phyloP scores from a whole-genome alignment of 2,113 vertebrate species.

The Melospiza melodia region DNA sequence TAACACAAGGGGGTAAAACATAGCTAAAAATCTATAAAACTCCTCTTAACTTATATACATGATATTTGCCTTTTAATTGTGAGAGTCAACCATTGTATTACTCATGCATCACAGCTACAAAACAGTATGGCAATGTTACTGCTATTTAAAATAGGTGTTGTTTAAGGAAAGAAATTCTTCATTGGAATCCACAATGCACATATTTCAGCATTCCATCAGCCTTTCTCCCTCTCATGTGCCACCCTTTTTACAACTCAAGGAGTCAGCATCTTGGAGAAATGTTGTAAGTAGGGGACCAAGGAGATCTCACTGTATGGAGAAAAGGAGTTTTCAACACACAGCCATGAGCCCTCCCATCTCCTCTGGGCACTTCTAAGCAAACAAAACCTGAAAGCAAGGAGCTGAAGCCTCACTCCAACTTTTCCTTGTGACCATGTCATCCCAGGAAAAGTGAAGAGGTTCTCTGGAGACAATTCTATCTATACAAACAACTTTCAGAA shows the following conservation, averaged over 20 bases:
- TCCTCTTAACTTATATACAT: neutral
- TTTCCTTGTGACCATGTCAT: neutral
- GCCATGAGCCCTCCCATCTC: neutral
- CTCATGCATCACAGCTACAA: neutral
- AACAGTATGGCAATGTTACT: neutral
- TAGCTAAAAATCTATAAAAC: neutral
- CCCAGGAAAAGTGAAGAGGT: neutral
- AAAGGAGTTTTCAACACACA: neutral
- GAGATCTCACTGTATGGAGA: accelerated
- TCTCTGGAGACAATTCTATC: neutral
- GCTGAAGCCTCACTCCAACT: neutral
- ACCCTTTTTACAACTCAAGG: neutral
- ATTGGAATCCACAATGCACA: accelerated
- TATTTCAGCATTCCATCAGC: neutral
- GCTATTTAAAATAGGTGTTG: neutral
- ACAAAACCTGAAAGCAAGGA: neutral
- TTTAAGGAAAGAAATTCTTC: neutral
- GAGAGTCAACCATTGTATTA: neutral
- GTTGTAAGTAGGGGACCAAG: neutral
- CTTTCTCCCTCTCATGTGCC: neutral
- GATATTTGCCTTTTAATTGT: neutral
- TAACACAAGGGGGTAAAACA: neutral
- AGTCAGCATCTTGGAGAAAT: neutral
- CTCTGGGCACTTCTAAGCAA: neutral
- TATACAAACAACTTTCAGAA: neutral